These are phyloP conservation scores for Sminthurides bifidus DNA, from an alignment of 1,140 invertebrate species.

Conservation along the genomic window DNA sequence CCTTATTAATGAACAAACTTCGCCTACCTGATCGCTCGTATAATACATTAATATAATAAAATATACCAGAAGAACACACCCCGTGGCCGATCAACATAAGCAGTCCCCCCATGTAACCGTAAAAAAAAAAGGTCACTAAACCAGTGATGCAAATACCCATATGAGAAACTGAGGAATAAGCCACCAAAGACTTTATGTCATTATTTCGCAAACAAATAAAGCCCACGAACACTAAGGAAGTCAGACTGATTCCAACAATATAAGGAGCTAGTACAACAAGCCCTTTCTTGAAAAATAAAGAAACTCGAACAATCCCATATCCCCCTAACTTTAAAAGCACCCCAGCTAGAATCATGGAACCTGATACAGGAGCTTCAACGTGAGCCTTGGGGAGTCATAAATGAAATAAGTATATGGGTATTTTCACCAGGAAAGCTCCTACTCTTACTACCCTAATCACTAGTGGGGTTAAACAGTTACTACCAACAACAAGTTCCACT, in stretches of 20 bases:
- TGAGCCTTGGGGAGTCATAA: slow-evolving; percentile 58
- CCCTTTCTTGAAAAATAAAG: background rate
- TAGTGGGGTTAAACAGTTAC: background rate
- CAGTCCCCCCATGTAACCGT: slow-evolving; percentile 41
- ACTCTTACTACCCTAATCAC: background rate
- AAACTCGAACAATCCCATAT: slow-evolving; percentile 47
- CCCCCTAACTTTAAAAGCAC: slow-evolving; percentile 55
- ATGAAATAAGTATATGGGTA: slow-evolving; percentile 55
- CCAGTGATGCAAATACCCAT: slow-evolving; percentile 44
- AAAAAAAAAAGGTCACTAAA: slow-evolving; percentile 39
- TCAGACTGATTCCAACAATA: slow-evolving; percentile 43
- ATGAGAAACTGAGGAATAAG: slow-evolving; percentile 51
- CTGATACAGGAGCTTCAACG: slow-evolving; percentile 45
- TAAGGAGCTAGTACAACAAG: slow-evolving; percentile 34
- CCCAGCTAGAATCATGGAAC: slow-evolving; percentile 50
- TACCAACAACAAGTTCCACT: no score
- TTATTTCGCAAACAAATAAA: slow-evolving; percentile 49
- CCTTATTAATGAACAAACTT: slow-evolving; percentile 38
- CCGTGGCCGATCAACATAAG: slow-evolving; percentile 53
- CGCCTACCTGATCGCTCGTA: slow-evolving; percentile 44
- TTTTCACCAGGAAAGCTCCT: slow-evolving; percentile 51
- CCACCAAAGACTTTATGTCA: slow-evolving; percentile 49
- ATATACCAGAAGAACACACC: slow-evolving; percentile 49
- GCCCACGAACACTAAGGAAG: slow-evolving; percentile 41
- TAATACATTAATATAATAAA: slow-evolving; percentile 52